Evolutionary conservation across 2,888 invertebrate species (phyloP), one percentile per base, ranked within the genome.

Genomic region (Spilosoma lubricipeda): DNA sequence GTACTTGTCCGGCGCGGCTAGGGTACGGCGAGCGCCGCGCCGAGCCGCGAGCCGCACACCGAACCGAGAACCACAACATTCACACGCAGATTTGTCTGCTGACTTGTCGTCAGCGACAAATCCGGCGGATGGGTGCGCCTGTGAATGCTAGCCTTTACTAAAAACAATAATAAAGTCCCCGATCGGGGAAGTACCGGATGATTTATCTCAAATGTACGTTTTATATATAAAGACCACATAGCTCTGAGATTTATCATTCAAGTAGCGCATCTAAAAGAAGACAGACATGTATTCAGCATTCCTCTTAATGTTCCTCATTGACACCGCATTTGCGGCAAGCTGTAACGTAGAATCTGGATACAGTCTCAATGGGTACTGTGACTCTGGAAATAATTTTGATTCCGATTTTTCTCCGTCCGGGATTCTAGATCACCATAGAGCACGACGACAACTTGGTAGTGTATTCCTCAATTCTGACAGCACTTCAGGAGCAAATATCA

Each of bases 391-490:
- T 27, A 11, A 20, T 9, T n/a, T 7, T 52, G 23, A 30, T 36
- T n/a, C 39, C 52, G 68, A 63, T 18, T 63, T 63, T 63, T 18
- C 63, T n/a, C 3, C 36, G 33, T 1, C 39, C 64, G 7, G 45
- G 23, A 45, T 7, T 4, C 0, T 67, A 11, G 73, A 70, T 5
- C 82, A 82, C 59, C 42, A 64, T 0, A 79, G 88, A 67, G 71
- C 77, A 5, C 80, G 87, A 5, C 82, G 89, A 0, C 87, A 89
- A 67, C 64, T 78, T 15, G 88, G 88, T 8, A 83, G 79, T 48
- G 4, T 81, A n/a, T 74, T 74, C 3, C 8, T 76, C n/a, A 89
- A 89, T 79, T 84, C 86, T 0, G 89, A 90, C 67, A 83, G 84
- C 0, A 85, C 82, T 36, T 82, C 83, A 0, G 85, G 84, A 45